A percentile compares a stretch with the other conserved stretches of the same genome.
These are phyloP conservation scores for Cliona cf. orientalis DNA, from an alignment of 37 sponge, comb jelly and placozoan genomes.

Conservation along the genomic window DNA sequence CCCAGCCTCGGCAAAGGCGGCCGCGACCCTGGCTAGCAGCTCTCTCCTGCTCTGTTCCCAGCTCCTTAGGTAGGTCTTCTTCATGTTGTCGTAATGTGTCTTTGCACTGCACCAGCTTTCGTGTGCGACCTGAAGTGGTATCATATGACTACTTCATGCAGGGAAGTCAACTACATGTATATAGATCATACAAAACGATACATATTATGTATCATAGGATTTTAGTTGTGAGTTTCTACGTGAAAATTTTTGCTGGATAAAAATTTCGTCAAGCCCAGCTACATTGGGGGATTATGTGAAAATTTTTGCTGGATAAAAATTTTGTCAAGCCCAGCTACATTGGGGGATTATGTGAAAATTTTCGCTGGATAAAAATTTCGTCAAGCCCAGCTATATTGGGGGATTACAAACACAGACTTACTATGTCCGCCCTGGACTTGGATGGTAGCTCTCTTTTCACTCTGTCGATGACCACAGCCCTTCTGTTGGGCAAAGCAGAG, in stretches of 20 bases:
- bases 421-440: constrained; percentile 42
- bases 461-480: constrained; percentile 59
- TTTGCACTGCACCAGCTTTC: constrained; percentile 30
- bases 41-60: constrained; percentile 41
- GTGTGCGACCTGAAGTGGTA: constrained; percentile 52
- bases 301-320: too few species aligned
- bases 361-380: too few species aligned
- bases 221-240: neutral
- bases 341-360: too few species aligned
- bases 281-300: too few species aligned
- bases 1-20: constrained; percentile 16
- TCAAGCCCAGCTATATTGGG: too few species aligned
- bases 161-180: too few species aligned
- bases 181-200: too few species aligned
- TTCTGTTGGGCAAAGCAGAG: neutral
- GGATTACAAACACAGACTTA: constrained; percentile 8
- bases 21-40: constrained; percentile 12
- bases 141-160: too few species aligned
- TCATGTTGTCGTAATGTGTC: constrained; percentile 16
- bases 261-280: too few species aligned
- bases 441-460: constrained; percentile 65
- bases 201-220: neutral
- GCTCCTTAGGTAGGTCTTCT: constrained; percentile 1
- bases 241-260: neutral
- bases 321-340: too few species aligned